Base-by-base conservation (phyloP, 2,113 vertebrate genomes). In the Cygnus atratus region DNA sequence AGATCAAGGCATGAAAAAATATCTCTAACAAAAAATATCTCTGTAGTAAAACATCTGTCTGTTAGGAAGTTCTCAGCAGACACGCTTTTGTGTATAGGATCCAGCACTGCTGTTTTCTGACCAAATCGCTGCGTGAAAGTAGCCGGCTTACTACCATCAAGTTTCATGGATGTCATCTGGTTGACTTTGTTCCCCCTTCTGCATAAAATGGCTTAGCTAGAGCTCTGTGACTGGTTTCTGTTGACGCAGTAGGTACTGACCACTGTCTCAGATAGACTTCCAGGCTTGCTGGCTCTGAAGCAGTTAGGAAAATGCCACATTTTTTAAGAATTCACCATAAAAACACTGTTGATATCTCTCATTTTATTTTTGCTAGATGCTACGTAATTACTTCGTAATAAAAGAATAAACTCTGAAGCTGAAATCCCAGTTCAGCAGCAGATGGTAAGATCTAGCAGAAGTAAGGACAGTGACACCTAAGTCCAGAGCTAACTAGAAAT, bases 391-490 rank as follows among this genome's bases (percentile, higher is more conserved):
- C 39, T 71, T 82, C n/a, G 65, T 50, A 92, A 66, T 10, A 25
- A 86, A 85, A 78, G 11, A 15, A 26, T 5, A 21, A 59, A 70
- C 16, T 61, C 29, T 83, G 28, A 90, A 63, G 59, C 46, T 86
- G 82, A 81, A 87, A 77, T 35, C n/a, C 31, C 65, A 74, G 25
- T 83, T 77, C 59, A 90, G 67, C 26, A 89, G 62, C 71, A 79
- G 28, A 79, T 14, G 4, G 33, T n/a, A 92, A n/a, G 41, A 82
- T 15, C 6, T 63, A 83, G 66, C 31, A 85, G 67, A 90, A 92
- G 25, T 11, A 87, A 73, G 41, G 54, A 62, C 25, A 84, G 18
- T 44, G 5, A 6, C 18, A 73, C 35, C 61, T n/a, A 86, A 24
- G 15, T 46, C 37, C 68, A 67, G 50, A 65, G 31, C 31, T 84